Percentiles rank a stretch among this genome's conserved stretches.
phyloP scores from a whole-genome alignment of 2,888 invertebrate genomes.

The Trilocha varians region DNA sequence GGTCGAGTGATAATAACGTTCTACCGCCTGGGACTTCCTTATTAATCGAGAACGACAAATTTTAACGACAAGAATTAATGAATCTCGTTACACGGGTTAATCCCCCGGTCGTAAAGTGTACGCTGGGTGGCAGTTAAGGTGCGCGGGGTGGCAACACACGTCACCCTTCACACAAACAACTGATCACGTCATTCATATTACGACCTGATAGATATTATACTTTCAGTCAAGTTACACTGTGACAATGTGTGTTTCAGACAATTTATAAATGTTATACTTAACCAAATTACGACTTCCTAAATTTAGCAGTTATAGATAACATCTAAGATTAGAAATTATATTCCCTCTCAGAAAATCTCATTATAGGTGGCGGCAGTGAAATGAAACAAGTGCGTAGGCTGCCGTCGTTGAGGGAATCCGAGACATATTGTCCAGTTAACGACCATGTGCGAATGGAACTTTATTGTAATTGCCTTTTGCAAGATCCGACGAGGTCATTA shows the following conservation, averaged over 20 bases:
- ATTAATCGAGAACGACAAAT: constrained; percentile 76
- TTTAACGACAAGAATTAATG: constrained; percentile 76
- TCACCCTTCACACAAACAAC: constrained; percentile 21
- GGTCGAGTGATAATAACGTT: constrained; percentile 70
- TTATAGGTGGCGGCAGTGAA: constrained; percentile 15
- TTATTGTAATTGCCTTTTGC: constrained; percentile 74
- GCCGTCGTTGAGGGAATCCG: constrained; percentile 53
- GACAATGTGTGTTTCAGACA: too few species aligned
- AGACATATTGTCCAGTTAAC: constrained; percentile 71
- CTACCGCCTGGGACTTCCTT: constrained; percentile 65
- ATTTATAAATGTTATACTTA: too few species aligned
- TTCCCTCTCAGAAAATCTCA: too few species aligned
- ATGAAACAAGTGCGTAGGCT: constrained; percentile 49
- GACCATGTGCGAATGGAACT: constrained; percentile 71
- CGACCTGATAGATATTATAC: too few species aligned
- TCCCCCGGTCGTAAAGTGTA: constrained; percentile 71
- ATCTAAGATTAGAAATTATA: too few species aligned
- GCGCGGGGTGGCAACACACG: constrained; percentile 40
- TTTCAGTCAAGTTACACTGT: too few species aligned
- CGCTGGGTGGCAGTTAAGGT: constrained; percentile 63
- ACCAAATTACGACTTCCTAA: too few species aligned
- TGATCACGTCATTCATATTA: constrained; percentile 15
- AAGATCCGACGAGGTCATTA: constrained; percentile 70
- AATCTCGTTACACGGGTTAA: constrained; percentile 75
- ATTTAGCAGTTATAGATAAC: too few species aligned